phyloP scores from a whole-genome alignment of 2,888 invertebrate species.

The Philopedon plagiatum region DNA sequence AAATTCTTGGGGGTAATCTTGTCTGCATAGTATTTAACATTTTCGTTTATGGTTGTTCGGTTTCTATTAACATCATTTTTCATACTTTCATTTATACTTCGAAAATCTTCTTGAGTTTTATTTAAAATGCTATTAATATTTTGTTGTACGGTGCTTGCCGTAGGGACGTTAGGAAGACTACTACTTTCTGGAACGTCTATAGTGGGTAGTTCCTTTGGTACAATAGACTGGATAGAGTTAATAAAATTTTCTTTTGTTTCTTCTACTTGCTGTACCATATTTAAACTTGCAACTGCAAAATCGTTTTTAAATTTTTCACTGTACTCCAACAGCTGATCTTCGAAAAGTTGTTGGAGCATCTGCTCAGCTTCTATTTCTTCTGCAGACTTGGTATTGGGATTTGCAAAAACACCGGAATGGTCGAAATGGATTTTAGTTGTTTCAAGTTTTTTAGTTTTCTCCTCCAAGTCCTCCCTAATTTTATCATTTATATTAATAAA shows the following conservation, averaged over 20 bases:
- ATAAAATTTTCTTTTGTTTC: not conserved
- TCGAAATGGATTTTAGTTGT: not conserved
- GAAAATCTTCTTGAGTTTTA: constrained; percentile 28
- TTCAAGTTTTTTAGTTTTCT: not conserved
- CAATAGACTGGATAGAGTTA: not conserved
- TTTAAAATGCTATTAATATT: constrained; percentile 15
- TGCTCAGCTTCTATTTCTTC: constrained; percentile 44
- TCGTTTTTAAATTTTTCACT: constrained; percentile 26
- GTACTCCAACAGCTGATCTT: constrained; percentile 32
- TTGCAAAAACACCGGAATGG: constrained; percentile 26
- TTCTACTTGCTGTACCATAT: constrained; percentile 16
- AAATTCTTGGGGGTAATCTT: constrained; percentile 20
- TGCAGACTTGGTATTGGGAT: constrained; percentile 25
- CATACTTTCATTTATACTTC: constrained; percentile 21
- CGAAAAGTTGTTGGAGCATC: constrained; percentile 32
- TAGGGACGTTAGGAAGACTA: not conserved
- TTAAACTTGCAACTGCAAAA: constrained; percentile 1
- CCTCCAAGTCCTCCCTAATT: constrained; percentile 28
- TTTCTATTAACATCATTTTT: constrained; percentile 15
- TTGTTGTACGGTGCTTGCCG: constrained; percentile 1
- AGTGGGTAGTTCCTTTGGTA: not conserved
- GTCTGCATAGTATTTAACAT: constrained; percentile 24
- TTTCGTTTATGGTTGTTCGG: constrained; percentile 19
- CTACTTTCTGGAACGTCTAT: not conserved
- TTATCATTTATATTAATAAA: constrained; percentile 34